Evolutionary conservation across 2,797 vertebrate genomes (phyloP).

Genomic region (Lagodon rhomboides): DNA sequence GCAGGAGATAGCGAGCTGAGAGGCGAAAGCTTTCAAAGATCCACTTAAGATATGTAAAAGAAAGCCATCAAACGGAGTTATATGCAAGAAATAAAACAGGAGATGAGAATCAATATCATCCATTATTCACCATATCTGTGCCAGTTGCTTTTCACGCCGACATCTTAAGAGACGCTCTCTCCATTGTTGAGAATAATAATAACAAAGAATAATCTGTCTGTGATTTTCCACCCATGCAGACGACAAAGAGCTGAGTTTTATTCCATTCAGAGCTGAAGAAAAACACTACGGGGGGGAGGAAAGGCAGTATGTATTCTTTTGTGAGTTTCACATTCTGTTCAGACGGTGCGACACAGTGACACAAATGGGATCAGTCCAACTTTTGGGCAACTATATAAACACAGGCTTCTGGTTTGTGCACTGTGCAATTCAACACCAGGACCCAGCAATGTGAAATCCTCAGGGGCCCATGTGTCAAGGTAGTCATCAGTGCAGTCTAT

Average conservation of each 20-base stretch:
- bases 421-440: background rate
- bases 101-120: conserved; percentile 61
- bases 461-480: conserved; percentile 17
- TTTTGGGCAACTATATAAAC: conserved; percentile 31
- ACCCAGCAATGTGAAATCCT: conserved; percentile 12
- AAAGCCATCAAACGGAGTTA: conserved; percentile 46
- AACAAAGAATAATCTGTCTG: conserved; percentile 22
- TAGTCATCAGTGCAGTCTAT: conserved; percentile 10
- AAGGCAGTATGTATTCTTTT: conserved; percentile 13
- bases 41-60: conserved; percentile 65
- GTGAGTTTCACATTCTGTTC: conserved; percentile 42
- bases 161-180: conserved; percentile 40
- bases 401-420: conserved; percentile 16
- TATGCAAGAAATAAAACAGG: conserved; percentile 38
- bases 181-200: conserved; percentile 53
- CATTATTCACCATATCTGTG: conserved; percentile 57
- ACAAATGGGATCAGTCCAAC: conserved; percentile 40
- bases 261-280: conserved; percentile 26
- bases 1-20: conserved; percentile 9
- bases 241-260: conserved; percentile 32
- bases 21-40: conserved; percentile 53
- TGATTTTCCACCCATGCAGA: conserved; percentile 40
- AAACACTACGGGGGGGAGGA: conserved; percentile 13
- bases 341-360: conserved; percentile 30
- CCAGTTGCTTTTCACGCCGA: conserved; percentile 50